Conservation (phyloP, 2,797 vertebrate species). For the Enteromius thamalakanensis region DNA sequence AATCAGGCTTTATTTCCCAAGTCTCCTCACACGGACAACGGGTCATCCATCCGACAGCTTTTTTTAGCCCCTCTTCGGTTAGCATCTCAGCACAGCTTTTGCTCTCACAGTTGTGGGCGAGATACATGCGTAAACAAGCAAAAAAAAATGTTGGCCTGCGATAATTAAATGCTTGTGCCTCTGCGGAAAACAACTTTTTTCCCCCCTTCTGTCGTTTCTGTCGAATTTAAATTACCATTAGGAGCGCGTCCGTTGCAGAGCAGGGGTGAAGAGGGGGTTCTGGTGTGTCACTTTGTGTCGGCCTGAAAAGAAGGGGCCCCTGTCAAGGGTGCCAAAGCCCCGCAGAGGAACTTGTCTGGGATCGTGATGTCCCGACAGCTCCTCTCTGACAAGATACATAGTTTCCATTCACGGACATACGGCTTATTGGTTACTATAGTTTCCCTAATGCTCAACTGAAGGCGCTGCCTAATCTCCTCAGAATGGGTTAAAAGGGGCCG, state of each 20-base stretch:
- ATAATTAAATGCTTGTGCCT: slow-evolving; percentile 88
- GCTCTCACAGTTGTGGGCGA: slow-evolving; percentile 77
- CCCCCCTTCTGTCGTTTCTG: slow-evolving; percentile 23
- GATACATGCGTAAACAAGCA: slow-evolving; percentile 61
- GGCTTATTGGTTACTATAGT: slow-evolving; percentile 99
- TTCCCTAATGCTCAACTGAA: slow-evolving; percentile 99
- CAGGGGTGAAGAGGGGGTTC: slow-evolving; percentile 44
- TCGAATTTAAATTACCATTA: slow-evolving; percentile 47
- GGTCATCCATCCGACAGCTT: slow-evolving; percentile 48
- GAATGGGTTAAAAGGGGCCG: slow-evolving; percentile 99
- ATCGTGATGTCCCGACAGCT: slow-evolving; percentile 87
- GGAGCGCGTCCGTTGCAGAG: slow-evolving; percentile 43
- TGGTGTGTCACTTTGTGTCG: slow-evolving; percentile 85
- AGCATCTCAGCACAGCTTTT: slow-evolving; percentile 76
- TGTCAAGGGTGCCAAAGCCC: slow-evolving; percentile 87
- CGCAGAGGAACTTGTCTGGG: slow-evolving; percentile 92
- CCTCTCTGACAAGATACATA: slow-evolving; percentile 99
- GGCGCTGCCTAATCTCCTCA: slow-evolving; percentile 96
- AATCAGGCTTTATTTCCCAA: slow-evolving; percentile 75
- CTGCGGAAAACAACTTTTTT: slow-evolving; percentile 87
- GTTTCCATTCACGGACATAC: slow-evolving; percentile 96
- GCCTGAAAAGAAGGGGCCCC: slow-evolving; percentile 84
- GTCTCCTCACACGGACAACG: slow-evolving; percentile 56
- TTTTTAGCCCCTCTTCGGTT: slow-evolving; percentile 68
- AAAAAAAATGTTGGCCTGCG: slow-evolving; percentile 80